Evolutionary conservation across 2,888 invertebrate genomes (phyloP), one percentile per base, ranked within the genome.

Genomic region (Cecidostiba fungosa): DNA sequence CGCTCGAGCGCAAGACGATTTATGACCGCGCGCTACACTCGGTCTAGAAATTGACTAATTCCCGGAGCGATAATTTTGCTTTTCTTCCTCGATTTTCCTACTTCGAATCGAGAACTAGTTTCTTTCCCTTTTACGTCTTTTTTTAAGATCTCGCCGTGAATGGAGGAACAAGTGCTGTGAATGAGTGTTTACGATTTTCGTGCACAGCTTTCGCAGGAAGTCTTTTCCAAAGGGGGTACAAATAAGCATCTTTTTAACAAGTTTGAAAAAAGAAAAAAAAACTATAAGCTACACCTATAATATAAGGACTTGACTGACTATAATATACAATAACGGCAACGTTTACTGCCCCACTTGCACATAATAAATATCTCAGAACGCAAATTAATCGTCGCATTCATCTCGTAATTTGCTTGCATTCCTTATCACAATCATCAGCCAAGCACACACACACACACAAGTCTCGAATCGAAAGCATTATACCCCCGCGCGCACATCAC

Each of bases 41-140:
- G 19, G 59, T 36, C 23, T 80, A 80, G 79, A 70, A 80, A 80
- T 72, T 72, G 72, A 54, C 80, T 59, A 72, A 80, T 80, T 80
- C 39, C 16, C 54, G 14, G 70, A 70, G 79, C 69, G n/a, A 54
- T 79, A 70, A 69, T 79, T 70, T 69, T 39, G 79, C 54, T 36
- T 39, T 78, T 59, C 39, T 47, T 23, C 8, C 54, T 59, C 23
- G 47, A n/a, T 59, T 59, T 23, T 77, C 59, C 54, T 23, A 59
- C n/a, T 23, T 23, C 54, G 8, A 19, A 19, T 29, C 5, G 29
- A 36, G 39, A 70, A 72, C 39, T 72, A 66, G 26, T 66, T 29
- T 66, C 26, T 66, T 14, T 12, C 26, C 8, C n/a, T 14, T 29
- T 29, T 4, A 26, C 14, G 10, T 16, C 36, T n/a, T 4, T 72